phyloP scores from a whole-genome alignment of 1,140 invertebrate genomes.

The Ceratosolen fusciceps region DNA sequence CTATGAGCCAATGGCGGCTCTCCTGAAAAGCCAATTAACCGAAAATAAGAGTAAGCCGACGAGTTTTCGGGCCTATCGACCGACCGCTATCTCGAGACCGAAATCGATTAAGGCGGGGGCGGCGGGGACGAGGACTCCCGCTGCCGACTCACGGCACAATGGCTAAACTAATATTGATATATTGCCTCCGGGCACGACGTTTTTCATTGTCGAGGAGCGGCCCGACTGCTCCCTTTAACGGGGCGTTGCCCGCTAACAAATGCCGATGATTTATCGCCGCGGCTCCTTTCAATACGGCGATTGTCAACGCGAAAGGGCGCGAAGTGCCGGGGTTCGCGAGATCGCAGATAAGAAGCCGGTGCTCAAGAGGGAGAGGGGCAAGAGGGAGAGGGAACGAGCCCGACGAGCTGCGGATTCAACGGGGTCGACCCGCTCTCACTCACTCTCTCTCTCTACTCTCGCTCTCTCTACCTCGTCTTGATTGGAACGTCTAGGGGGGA shows the following conservation, averaged over 20 bases:
- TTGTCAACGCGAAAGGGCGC: slow-evolving; percentile 47
- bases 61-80: neutral
- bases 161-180: slow-evolving; percentile 70
- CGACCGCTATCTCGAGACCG: too few species aligned
- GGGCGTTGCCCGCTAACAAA: slow-evolving; percentile 57
- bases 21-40: neutral
- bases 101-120: too few species aligned
- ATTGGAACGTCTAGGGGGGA: neutral
- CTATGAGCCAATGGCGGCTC: neutral
- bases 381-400: too few species aligned
- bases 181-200: slow-evolving; percentile 1
- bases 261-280: slow-evolving; percentile 56
- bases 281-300: slow-evolving; percentile 52
- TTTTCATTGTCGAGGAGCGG: slow-evolving; percentile 47
- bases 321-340: neutral
- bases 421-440: too few species aligned
- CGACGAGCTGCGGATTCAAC: too few species aligned
- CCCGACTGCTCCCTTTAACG: neutral
- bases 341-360: neutral
- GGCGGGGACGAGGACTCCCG: neutral
- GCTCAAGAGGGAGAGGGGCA: too few species aligned
- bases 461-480: too few species aligned
- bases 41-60: neutral
- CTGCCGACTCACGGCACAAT: slow-evolving; percentile 50
- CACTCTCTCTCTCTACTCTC: too few species aligned